A percentile compares a stretch with the other conserved stretches of the same genome.
Conservation (phyloP, 2,888 invertebrate species). For the Cephalotes varians region DNA sequence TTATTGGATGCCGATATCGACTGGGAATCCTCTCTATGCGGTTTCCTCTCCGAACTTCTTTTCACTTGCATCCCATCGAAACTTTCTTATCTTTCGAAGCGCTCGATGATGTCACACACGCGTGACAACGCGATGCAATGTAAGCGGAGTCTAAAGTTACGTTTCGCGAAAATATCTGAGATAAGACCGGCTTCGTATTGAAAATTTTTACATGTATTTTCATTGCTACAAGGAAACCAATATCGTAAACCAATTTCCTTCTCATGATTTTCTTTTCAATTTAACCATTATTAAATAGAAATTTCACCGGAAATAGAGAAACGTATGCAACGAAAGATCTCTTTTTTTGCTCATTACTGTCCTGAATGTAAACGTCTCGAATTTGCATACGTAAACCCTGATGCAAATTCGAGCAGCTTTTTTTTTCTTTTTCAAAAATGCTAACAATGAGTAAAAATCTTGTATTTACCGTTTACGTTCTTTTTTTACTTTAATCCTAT, state of each 20-base stretch:
- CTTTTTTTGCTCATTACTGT: slow-evolving; percentile 1
- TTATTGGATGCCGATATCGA: slow-evolving; percentile 73
- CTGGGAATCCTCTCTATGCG: slow-evolving; percentile 62
- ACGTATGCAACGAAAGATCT: neutral
- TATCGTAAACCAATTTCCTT: slow-evolving; percentile 20
- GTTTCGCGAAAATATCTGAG: slow-evolving; percentile 30
- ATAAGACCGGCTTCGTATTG: slow-evolving; percentile 41
- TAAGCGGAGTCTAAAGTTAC: slow-evolving; percentile 43
- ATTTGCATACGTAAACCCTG: slow-evolving; percentile 35
- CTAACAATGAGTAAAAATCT: slow-evolving; percentile 17
- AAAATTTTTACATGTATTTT: slow-evolving; percentile 42
- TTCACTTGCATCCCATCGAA: slow-evolving; percentile 58
- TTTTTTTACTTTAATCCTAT: slow-evolving; percentile 35
- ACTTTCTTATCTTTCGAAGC: slow-evolving; percentile 58
- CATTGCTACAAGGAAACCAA: neutral
- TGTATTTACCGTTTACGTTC: slow-evolving; percentile 17
- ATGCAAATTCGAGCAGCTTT: neutral
- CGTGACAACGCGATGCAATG: slow-evolving; percentile 49
- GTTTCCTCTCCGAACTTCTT: slow-evolving; percentile 52
- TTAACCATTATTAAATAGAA: slow-evolving; percentile 25
- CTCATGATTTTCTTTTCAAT: slow-evolving; percentile 20
- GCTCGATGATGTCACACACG: slow-evolving; percentile 49
- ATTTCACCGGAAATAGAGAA: slow-evolving; percentile 21
- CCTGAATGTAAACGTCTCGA: slow-evolving; percentile 31
- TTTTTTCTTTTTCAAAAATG: slow-evolving; percentile 14